A percentile compares a stretch with the other conserved stretches of the same genome.
phyloP scores from a whole-genome alignment of 64 coral and sea anemone genomes.

The Montipora foliosa region DNA sequence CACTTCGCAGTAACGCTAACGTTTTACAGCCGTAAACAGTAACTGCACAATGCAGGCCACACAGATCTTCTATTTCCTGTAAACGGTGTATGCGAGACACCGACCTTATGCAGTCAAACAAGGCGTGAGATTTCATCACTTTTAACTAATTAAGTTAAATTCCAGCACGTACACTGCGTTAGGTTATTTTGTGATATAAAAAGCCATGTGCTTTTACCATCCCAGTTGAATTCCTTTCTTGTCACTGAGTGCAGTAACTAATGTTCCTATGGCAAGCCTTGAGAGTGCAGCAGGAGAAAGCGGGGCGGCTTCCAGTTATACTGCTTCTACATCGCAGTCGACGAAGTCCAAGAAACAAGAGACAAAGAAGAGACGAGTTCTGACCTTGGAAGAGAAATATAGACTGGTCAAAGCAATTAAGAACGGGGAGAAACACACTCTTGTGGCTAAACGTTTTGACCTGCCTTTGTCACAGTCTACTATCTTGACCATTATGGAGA shows the following conservation, averaged over 20 bases:
- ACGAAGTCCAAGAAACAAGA: not conserved
- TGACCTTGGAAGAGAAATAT: conserved; percentile 34
- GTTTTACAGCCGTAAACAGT: too few relatives aligned
- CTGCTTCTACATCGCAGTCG: conserved; percentile 2
- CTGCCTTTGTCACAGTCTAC: too few relatives aligned
- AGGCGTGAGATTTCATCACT: too few relatives aligned
- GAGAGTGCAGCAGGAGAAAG: conserved; percentile 38
- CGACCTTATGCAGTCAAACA: too few relatives aligned
- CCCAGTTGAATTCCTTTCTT: conserved; percentile 11
- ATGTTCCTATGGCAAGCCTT: conserved; percentile 29
- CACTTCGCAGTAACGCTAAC: too few relatives aligned
- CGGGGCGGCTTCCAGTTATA: not conserved
- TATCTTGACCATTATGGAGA: conserved; percentile 3
- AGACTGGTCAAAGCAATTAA: conserved; percentile 21
- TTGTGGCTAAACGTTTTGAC: too few relatives aligned
- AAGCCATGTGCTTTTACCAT: conserved; percentile 52
- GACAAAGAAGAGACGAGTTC: conserved; percentile 19
- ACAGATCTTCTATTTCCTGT: too few relatives aligned
- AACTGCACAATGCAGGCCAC: too few relatives aligned
- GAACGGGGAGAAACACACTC: not conserved
- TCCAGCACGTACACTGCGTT: too few relatives aligned
- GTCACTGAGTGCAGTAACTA: not conserved
- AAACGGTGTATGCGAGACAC: too few relatives aligned
- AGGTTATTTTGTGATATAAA: conserved; percentile 2
- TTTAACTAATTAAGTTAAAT: too few relatives aligned